Base-by-base conservation (phyloP, 2,888 invertebrate species). In the Dynastes hyllus region DNA sequence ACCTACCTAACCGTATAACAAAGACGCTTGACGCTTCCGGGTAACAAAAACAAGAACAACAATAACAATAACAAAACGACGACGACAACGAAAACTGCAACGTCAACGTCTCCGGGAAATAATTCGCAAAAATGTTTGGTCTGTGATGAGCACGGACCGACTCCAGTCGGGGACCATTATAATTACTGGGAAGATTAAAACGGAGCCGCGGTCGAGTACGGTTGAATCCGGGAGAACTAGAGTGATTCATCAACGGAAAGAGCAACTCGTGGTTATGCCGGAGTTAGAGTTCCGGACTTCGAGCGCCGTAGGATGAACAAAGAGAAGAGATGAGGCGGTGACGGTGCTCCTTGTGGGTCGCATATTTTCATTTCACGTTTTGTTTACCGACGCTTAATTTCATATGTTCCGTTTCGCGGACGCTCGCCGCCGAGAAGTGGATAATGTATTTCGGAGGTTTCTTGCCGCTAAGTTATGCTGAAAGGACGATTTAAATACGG, bases 211-310 rank as follows among this genome's bases (percentile, higher is more conserved):
- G 82, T 83, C 81, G 81, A 58, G 73, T 73, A 81, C 69, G 83
- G 81, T 83, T 82, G 84, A 82, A 84, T 85, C 84, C 84, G 80
- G 84, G 79, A 85, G 82, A 83, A 83, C 83, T 81, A 84, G 73
- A 73, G 83, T 84, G 84, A 86, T 86, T 85, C 85, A 86, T 86
- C 83, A 84, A 80, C 71, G 82, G 82, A 83, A 84, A 80, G 85
- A 85, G 86, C 85, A 85, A 85, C 85, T 84, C 83, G 86, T 84
- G 86, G 86, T 84, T 85, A 76, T 61, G 22, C 77, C 66, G 81
- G 73, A 73, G 45, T 13, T 71, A 67, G 65, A 67, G 65, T 70
- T 78, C 63, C 78, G 69, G 63, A 63, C 70, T 50, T 69, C 51
- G 50, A 58, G 22, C 55, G 45, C 8, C 45, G 45, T 8, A 45